Conservation (phyloP, 2,113 vertebrate species). For the Otocyon megalotis region DNA sequence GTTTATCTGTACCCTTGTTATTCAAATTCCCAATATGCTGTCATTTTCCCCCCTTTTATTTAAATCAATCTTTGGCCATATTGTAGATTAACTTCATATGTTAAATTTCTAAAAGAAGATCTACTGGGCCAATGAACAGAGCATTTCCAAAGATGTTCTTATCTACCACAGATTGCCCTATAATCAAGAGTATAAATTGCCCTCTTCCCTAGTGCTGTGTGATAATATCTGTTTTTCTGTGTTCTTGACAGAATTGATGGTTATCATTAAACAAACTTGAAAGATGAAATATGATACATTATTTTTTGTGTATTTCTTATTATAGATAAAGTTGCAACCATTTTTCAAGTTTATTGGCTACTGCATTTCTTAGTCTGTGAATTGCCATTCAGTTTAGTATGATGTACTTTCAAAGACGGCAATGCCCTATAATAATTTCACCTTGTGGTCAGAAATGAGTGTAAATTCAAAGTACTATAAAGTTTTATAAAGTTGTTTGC, state of each 20-base stretch:
- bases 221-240: neutral
- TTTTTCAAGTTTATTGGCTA: neutral
- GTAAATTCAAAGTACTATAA: neutral
- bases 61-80: neutral
- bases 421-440: neutral
- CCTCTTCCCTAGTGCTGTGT: neutral
- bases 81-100: neutral
- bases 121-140: neutral
- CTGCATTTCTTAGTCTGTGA: neutral
- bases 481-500: neutral
- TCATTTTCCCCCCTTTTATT: neutral
- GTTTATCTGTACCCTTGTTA: neutral
- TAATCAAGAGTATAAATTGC: neutral
- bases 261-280: neutral
- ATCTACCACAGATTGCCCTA: neutral
- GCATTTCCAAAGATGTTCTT: neutral
- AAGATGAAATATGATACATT: neutral
- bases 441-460: neutral
- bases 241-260: neutral
- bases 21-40: neutral
- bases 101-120: constrained; percentile 38
- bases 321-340: neutral
- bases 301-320: neutral
- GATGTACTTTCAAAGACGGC: neutral
- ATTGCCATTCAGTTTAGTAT: neutral